Conservation (phyloP, 1,140 invertebrate species). For the Drosophila rufa region DNA sequence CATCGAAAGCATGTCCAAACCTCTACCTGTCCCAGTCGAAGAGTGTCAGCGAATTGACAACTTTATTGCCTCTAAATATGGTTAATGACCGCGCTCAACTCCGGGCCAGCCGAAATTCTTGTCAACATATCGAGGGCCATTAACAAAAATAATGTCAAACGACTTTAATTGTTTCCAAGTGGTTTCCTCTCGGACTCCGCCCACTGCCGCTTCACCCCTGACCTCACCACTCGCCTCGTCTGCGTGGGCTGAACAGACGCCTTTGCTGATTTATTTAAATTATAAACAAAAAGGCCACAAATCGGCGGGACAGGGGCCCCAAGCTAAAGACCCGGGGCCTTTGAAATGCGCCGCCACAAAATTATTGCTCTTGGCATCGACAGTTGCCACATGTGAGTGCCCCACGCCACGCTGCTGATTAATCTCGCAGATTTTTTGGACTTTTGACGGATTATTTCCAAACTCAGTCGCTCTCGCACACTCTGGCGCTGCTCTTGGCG, state of each 20-base stretch:
- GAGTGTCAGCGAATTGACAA: conserved; percentile 66
- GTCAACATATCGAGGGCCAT: conserved; percentile 58
- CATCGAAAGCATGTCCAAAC: conserved; percentile 63
- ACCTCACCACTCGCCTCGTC: conserved; percentile 12
- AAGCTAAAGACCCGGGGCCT: conserved; percentile 28
- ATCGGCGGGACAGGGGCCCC: conserved; percentile 3
- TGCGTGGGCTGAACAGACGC: conserved; percentile 62
- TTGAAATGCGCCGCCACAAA: conserved; percentile 72
- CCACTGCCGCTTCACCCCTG: conserved; percentile 21
- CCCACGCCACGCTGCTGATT: conserved; percentile 51
- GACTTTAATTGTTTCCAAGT: conserved; percentile 75
- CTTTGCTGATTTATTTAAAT: conserved; percentile 65
- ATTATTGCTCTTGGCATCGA: conserved; percentile 72
- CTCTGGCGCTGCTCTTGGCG: conserved; percentile 26
- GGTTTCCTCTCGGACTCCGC: conserved; percentile 28
- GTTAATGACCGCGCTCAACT: conserved; percentile 64
- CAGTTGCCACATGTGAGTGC: conserved; percentile 72
- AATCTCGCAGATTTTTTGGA: conserved; percentile 73
- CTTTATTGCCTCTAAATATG: conserved; percentile 80
- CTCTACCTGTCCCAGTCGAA: conserved; percentile 30
- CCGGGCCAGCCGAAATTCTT: conserved; percentile 40
- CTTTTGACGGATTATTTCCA: conserved; percentile 77
- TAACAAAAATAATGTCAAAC: conserved; percentile 76
- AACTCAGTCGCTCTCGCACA: conserved; percentile 38
- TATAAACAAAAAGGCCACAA: conserved; percentile 58